Evolutionary conservation across 2,797 vertebrate species (phyloP), one percentile per base, ranked within the genome.

Genomic region (Diceros bicornis): DNA sequence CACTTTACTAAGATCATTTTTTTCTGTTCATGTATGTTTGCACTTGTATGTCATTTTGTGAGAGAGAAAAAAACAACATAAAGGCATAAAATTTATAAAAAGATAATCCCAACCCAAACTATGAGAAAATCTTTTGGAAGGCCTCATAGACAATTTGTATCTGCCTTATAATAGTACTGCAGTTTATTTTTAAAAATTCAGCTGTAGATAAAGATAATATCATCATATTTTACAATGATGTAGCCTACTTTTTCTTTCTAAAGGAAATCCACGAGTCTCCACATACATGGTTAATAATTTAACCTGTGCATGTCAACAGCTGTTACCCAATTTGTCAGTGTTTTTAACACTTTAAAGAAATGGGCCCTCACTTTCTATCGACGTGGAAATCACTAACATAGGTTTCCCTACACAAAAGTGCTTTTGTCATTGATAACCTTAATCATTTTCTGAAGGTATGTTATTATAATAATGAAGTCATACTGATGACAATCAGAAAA

Each of bases 51-150:
- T 62, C n/a, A 62, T 85, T 93, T 91, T 66, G 41, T 92, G 34
- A 83, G 20, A 82, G 2, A 90, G 4, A 61, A 90, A 57, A 82
- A 69, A 79, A 89, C 2, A 68, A 32, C n/a, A 69, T 11, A 59
- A 14, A 61, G 14, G 13, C 3, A 27, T 37, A 79, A 78, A 85
- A 72, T 25, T 66, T 84, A 68, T 25, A 16, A 9, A 95, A 47
- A 62, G 10, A 25, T 41, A 91, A 89, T 92, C 2, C 2, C 2
- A 79, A 77, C 6, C 94, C 17, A 27, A 82, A 9, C 29, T 55
- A 47, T 18, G 9, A 95, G 41, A 91, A 97, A 72, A 64, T 59
- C 6, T 59, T 55, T 93, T 84, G 7, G 23, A 84, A 84, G 75
- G 9, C 16, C 20, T 85, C 27, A 75, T 6, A 94, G 71, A 50